A percentile compares a stretch with the other conserved stretches of the same genome.
These are phyloP conservation scores for Callopanchax toddi DNA, from an alignment of 2,113 vertebrate genomes.

Conservation along the genomic window DNA sequence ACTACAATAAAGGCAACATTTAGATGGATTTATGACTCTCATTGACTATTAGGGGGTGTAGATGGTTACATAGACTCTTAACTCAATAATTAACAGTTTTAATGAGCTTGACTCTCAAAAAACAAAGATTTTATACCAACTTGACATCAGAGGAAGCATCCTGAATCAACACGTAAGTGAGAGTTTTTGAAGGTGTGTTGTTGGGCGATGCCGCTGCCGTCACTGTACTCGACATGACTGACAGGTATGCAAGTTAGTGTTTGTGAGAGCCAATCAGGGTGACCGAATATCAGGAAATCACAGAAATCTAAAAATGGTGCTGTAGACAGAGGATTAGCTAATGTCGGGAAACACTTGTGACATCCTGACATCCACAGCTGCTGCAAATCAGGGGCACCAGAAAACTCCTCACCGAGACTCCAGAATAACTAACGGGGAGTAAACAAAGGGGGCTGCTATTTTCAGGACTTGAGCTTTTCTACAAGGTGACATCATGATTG, in stretches of 20 bases:
- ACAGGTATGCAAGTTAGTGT: not conserved
- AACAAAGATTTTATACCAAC: constrained; percentile 41
- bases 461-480: constrained; percentile 48
- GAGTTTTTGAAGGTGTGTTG: constrained; percentile 34
- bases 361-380: constrained; percentile 19
- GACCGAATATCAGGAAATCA: constrained; percentile 3
- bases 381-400: constrained; percentile 41
- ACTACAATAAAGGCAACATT: constrained; percentile 60
- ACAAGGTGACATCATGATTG: constrained; percentile 45
- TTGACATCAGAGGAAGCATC: constrained; percentile 68
- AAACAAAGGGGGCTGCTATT: no score
- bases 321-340: not conserved
- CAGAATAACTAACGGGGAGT: constrained; percentile 40
- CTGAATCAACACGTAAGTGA: constrained; percentile 46
- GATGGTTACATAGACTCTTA: constrained; percentile 51
- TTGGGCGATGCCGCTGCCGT: constrained; percentile 37
- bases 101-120: constrained; percentile 45
- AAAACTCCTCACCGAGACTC: constrained; percentile 15
- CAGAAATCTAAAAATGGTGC: not conserved
- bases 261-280: not conserved
- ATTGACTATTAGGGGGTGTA: constrained; percentile 46
- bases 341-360: not conserved
- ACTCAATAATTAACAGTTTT: constrained; percentile 68
- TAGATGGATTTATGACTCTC: constrained; percentile 60
- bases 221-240: constrained; percentile 18